Conservation (phyloP, 2,888 invertebrate genomes). For the Apoderus coryli region DNA sequence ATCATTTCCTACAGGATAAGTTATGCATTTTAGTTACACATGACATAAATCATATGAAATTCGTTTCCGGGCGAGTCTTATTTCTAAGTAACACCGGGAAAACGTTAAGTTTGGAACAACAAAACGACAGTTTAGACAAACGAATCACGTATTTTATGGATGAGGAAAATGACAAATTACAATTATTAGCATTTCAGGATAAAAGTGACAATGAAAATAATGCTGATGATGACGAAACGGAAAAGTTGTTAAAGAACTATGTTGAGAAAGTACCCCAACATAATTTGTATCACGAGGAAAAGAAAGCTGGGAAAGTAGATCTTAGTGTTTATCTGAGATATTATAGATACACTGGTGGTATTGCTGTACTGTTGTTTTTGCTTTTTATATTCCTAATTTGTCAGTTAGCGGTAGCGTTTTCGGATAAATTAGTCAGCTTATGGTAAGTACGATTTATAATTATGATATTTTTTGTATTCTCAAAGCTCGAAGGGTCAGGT, state of each 20-base stretch:
- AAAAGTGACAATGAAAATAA: slow-evolving; percentile 12
- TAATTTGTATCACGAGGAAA: slow-evolving; percentile 22
- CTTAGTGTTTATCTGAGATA: slow-evolving; percentile 24
- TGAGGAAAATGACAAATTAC: slow-evolving; percentile 13
- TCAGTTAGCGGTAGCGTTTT: slow-evolving; percentile 19
- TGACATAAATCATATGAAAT: slow-evolving; percentile 22
- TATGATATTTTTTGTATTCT: no score
- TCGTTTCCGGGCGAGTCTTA: slow-evolving; percentile 19
- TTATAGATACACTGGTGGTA: slow-evolving; percentile 23
- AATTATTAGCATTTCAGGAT: slow-evolving; percentile 8
- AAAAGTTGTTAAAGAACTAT: slow-evolving; percentile 15
- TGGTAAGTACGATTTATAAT: slow-evolving; percentile 20
- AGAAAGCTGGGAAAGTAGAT: slow-evolving; percentile 23
- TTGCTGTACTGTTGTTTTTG: slow-evolving; percentile 20
- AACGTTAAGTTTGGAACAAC: slow-evolving; percentile 17
- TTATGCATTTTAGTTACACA: slow-evolving; percentile 24
- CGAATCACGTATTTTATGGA: slow-evolving; percentile 21
- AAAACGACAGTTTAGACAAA: slow-evolving; percentile 19
- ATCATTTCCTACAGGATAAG: slow-evolving; percentile 23
- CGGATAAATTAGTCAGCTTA: slow-evolving; percentile 22
- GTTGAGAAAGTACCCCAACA: slow-evolving; percentile 7
- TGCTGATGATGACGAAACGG: slow-evolving; percentile 13
- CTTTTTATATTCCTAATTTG: slow-evolving; percentile 19
- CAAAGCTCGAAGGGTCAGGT: no score
- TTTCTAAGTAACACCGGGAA: slow-evolving; percentile 19